Base-by-base conservation (phyloP, 2,797 vertebrate species). In the Pachyuromys duprasi region DNA sequence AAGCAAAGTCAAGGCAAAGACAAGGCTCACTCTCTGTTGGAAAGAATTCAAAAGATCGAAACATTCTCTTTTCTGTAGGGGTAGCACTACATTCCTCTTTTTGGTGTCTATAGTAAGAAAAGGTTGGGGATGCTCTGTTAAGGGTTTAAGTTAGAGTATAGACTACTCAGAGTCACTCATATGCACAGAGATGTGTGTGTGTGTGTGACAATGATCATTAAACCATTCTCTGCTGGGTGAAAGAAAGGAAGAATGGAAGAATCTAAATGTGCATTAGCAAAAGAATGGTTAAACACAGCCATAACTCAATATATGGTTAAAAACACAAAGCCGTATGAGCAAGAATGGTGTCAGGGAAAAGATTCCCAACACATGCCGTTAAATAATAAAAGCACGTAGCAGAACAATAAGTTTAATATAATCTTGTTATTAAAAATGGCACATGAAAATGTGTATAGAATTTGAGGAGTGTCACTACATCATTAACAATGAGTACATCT, bases 21-120 rank as follows among this genome's bases (percentile, higher is more conserved):
- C 36, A 91, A 45, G 57, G 70, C 33, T 53, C 45, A 90, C 65
- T 15, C 70, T 92, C 95, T 91, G n/a, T 28, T 93, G 42, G 69
- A 67, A 96, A 95, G 90, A 86, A 83, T 67, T 65, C n/a, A 86
- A 93, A 91, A 94, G 31, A 17, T 8, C 81, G 28, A 89, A 78
- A 92, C 88, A 76, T 36, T 91, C 53, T 69, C 4, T 70, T 93
- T 79, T 86, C 36, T 3, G 45, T 89, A 42, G 3, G 49, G 55
- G 18, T 20, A 72, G 11, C 55, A 1, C 15, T 80, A 45, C 70
- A 78, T 55, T 67, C 18, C 42, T 5, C 17, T 65, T 86, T 20
- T 82, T 92, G n/a, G n/a, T n/a, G 18, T 81, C 81, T n/a, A 31
- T n/a, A 33, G 22, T 94, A 33, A 63, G 12, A 70, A 91, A 93